Base-by-base conservation (phyloP, 2,797 vertebrate species). In the Chaenodraco wilsoni region DNA sequence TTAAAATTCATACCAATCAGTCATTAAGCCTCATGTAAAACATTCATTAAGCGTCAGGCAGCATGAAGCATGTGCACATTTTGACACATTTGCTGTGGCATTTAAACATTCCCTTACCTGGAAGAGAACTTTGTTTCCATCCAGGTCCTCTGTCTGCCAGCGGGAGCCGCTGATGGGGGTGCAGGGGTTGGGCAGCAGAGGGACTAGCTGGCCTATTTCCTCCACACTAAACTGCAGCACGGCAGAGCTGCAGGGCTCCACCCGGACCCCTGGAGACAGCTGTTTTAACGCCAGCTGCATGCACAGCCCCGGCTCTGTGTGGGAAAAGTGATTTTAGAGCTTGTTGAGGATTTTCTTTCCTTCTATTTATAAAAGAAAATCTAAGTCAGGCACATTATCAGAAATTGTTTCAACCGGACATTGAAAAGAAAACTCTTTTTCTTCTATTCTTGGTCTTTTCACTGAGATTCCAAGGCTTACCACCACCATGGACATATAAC, bases 91-190 rank as follows among this genome's bases (percentile, higher is more conserved):
- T 9, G 0, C 15, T 2, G n/a, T 1, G 31, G 7, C 17, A 17
- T 3, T 46, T 49, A 16, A 49, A 51, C 40, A 3, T 43, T 2
- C 7, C 17, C 33, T 55, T 94, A 99, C 98, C 95, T 98, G 97
- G 69, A 99, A 95, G 65, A 99, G 94, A 79, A 99, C 95, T 67
- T 92, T 98, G 85, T 99, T 99, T 49, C 97, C 96, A 0, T 99
- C 97, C 0, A 98, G 96, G 91, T 99, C 98, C 84, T 96, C 96
- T 0, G 97, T 99, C 91, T 98, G 98, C 98, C 98, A 99, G 81
- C 96, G 93, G 49, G 93, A 95, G 57, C 84, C 88, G 64, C 98
- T 99, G 91, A 99, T 98, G 5, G 97, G 97, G 5, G 94, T 82
- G 0, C 98, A 99, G 0, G 97, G 96, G 79, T 99, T 95, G 17